These are phyloP conservation scores for Lutraria lutraria DNA, from an alignment of 2,888 invertebrate genomes.

Conservation along the genomic window DNA sequence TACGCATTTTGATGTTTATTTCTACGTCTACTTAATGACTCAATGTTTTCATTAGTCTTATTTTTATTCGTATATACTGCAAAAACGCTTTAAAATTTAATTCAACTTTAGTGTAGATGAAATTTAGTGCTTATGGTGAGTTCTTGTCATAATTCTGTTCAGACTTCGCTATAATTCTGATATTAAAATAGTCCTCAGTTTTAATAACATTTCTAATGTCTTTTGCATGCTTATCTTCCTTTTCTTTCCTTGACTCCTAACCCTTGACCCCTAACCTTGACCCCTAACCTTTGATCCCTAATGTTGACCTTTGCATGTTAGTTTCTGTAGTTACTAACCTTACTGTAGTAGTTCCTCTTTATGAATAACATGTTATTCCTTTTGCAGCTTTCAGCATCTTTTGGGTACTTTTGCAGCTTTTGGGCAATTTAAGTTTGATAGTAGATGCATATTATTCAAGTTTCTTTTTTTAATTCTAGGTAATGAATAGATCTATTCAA, in stretches of 20 bases:
- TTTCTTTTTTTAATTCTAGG: not conserved
- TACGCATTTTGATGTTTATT: not conserved
- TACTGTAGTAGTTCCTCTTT: not conserved
- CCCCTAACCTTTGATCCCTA: constrained; percentile 19
- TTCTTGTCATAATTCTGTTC: not conserved
- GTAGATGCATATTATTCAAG: not conserved
- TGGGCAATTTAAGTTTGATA: not conserved
- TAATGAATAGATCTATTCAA: not conserved
- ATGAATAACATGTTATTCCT: not conserved
- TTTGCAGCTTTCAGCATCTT: constrained; percentile 11
- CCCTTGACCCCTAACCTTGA: constrained; percentile 47
- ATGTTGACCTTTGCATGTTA: constrained; percentile 26
- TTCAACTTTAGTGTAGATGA: not conserved
- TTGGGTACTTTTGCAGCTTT: constrained; percentile 20
- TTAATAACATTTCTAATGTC: not conserved
- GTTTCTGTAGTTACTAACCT: constrained; percentile 12
- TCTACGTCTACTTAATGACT: constrained; percentile 1
- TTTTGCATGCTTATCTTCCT: constrained; percentile 47
- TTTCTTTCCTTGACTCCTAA: constrained; percentile 42
- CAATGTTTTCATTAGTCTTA: not conserved
- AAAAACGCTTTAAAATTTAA: not conserved
- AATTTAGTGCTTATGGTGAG: not conserved
- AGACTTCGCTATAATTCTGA: not conserved
- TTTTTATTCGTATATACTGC: not conserved
- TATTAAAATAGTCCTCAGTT: not conserved